phyloP scores from a whole-genome alignment of 2,113 vertebrate species.

The Ovis canadensis region DNA sequence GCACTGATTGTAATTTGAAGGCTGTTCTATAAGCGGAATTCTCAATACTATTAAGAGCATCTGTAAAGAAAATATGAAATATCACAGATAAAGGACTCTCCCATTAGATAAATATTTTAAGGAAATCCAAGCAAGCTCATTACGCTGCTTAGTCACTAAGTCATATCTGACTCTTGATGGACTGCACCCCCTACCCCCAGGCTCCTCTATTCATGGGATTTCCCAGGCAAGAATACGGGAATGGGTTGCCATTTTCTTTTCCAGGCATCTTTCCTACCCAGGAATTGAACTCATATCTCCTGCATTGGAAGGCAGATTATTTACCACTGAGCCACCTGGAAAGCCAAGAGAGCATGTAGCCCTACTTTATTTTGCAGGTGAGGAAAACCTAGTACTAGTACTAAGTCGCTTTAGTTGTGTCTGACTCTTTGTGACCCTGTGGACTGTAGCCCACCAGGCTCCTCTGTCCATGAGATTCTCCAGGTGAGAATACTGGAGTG shows the following conservation, averaged over 20 bases:
- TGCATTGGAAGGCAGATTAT: not conserved
- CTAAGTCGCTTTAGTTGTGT: not conserved
- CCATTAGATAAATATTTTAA: not conserved
- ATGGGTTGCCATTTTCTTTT: not conserved
- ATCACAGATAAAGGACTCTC: not conserved
- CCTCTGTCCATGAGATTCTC: not conserved
- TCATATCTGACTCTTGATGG: not conserved
- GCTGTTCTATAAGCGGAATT: slow-evolving; percentile 83
- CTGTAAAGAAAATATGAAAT: slow-evolving; percentile 74
- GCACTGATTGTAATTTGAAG: slow-evolving; percentile 84
- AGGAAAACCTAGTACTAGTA: not conserved
- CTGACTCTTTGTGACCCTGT: not conserved
- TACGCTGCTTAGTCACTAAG: not conserved
- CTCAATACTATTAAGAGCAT: slow-evolving; percentile 75
- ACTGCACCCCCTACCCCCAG: not conserved
- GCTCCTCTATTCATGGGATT: not conserved
- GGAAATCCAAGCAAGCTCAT: not conserved
- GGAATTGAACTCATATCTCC: not conserved
- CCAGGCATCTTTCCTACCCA: not conserved
- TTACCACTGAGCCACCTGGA: not conserved
- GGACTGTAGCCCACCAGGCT: not conserved
- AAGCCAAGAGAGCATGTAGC: not conserved
- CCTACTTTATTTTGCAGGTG: not conserved
- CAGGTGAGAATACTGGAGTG: not conserved
- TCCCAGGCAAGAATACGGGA: not conserved